Evolutionary conservation across 2,797 vertebrate genomes (phyloP), one percentile per base, ranked within the genome.

Genomic region (Cetoscarus ocellatus): DNA sequence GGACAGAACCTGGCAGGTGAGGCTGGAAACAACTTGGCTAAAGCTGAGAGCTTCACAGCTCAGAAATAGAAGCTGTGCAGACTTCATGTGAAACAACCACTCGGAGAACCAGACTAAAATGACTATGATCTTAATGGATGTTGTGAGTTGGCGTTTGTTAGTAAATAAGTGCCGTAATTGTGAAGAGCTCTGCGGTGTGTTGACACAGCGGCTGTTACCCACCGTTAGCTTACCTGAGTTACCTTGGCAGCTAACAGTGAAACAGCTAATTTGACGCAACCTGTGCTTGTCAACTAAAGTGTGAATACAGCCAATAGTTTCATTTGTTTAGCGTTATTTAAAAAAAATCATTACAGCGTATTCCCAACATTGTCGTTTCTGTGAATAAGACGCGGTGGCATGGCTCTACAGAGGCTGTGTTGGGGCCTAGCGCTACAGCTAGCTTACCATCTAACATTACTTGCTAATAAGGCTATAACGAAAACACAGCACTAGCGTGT

Each of bases 351-450:
- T 2, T 3, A 11, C 7, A 39, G 9, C 6, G 6, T 7, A 50
- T 47, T 42, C 17, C 3, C 48, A 14, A 17, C 11, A 17, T 17
- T 27, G 27, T 55, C 11, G 19, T 3, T 63, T 5, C 15, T 19
- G 17, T 62, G 12, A 61, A 54, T 57, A 15, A 63, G 3, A 59
- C 39, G 1, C 5, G 60, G 48, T 50, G 63, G 58, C 45, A 65
- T 9, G 39, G 12, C 49, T 66, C 12, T 79, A 65, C 61, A 67
- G 60, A 44, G 82, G 74, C 86, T 79, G 73, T 54, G 58, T 67
- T 57, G 67, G 67, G 90, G 89, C 91, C 90, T 91, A 80, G 72
- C 72, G 73, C 70, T 43, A 45, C 15, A 52, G 73, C 64, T 90
- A 89, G 82, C 84, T 60, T 43, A 13, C 14, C 36, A 17, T 86